These are phyloP conservation scores for Lamellibrachia satsuma DNA, from an alignment of 2,888 invertebrate genomes.

Conservation along the genomic window DNA sequence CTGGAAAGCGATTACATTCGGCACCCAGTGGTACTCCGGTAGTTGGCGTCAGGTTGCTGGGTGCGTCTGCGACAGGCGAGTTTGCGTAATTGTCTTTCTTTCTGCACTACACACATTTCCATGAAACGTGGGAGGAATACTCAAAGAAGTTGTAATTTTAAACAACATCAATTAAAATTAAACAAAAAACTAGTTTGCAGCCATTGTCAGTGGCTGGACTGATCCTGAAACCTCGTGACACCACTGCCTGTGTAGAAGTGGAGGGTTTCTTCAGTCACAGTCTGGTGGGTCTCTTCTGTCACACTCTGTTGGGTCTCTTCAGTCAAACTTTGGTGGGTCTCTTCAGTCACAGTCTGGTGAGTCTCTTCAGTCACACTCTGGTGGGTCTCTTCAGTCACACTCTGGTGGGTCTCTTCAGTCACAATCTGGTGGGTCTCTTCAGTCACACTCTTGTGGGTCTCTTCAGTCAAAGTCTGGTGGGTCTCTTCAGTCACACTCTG, in stretches of 20 bases:
- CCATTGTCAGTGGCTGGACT: background rate
- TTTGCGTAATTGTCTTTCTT: background rate
- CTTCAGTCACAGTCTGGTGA: background rate
- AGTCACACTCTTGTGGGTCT: too few relatives aligned
- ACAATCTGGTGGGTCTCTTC: too few relatives aligned
- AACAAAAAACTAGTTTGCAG: background rate
- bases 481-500: too few relatives aligned
- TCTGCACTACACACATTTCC: background rate
- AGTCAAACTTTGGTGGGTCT: background rate
- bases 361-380: too few relatives aligned
- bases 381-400: too few relatives aligned
- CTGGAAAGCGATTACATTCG: too few relatives aligned
- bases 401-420: too few relatives aligned
- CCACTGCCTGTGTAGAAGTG: background rate
- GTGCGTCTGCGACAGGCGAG: too few relatives aligned
- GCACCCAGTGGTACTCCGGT: too few relatives aligned
- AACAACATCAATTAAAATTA: background rate
- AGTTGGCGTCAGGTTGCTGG: too few relatives aligned
- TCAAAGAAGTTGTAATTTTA: background rate
- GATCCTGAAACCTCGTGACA: background rate
- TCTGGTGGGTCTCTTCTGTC: background rate
- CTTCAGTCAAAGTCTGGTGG: too few relatives aligned
- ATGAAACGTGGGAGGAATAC: background rate
- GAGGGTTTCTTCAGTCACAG: background rate
- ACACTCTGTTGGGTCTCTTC: background rate